A percentile compares a stretch with the other conserved stretches of the same genome.
Evolutionary conservation across 2,888 invertebrate species (phyloP).

Genomic region (Petrophora chlorosata): DNA sequence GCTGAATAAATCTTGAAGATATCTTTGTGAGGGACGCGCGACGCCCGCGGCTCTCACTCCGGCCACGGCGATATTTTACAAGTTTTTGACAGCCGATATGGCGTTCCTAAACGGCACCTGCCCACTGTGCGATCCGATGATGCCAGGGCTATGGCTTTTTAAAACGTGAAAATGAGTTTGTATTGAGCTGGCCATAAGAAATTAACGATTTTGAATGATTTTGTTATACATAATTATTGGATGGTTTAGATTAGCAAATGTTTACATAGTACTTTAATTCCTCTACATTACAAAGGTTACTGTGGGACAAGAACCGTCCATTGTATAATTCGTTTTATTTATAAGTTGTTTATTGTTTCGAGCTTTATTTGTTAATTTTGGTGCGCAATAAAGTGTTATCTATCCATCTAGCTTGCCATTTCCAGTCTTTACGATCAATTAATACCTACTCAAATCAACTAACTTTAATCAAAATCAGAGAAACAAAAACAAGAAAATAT

Average conservation of each 20-base stretch:
- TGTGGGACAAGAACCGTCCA: too few relatives aligned
- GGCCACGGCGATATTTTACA: constrained; percentile 86
- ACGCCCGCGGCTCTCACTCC: constrained; percentile 68
- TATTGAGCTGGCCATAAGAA: constrained; percentile 10
- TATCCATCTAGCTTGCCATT: too few relatives aligned
- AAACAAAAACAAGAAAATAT: constrained; percentile 53
- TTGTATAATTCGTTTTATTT: too few relatives aligned
- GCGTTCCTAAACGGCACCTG: constrained; percentile 83
- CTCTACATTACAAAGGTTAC: too few relatives aligned
- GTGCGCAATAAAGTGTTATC: too few relatives aligned
- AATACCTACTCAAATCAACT: constrained; percentile 60
- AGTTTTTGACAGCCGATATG: constrained; percentile 87
- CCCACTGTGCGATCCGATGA: constrained; percentile 51
- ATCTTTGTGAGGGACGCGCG: constrained; percentile 77
- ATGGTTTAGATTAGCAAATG: too few relatives aligned
- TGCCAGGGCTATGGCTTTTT: constrained; percentile 16
- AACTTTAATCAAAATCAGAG: constrained; percentile 53
- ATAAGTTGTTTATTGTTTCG: too few relatives aligned
- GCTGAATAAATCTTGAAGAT: constrained; percentile 80
- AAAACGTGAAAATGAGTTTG: constrained; percentile 28
- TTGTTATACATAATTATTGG: too few relatives aligned
- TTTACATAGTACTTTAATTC: too few relatives aligned
- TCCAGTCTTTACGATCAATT: constrained; percentile 58
- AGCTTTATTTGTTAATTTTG: too few relatives aligned
- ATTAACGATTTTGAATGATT: neutral